phyloP scores from a whole-genome alignment of 30 jellyfish, hydroid and myxozoan species.

The Aurelia sp. region DNA sequence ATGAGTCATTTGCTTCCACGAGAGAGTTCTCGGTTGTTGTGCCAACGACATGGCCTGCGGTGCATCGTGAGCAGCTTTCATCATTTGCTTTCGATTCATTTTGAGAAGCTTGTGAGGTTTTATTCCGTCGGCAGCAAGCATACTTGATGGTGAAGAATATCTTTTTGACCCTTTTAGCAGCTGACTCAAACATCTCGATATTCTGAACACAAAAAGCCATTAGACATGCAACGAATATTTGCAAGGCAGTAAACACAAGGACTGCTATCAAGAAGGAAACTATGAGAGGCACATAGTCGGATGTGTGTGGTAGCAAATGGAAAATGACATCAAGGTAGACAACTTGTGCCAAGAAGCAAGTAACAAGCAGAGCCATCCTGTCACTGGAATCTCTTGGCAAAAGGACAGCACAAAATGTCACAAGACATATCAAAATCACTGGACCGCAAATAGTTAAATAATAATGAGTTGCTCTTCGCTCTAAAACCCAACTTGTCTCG shows the following conservation, averaged over 20 bases:
- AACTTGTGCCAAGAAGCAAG: slow-evolving; percentile 20
- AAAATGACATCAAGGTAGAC: slow-evolving; percentile 30
- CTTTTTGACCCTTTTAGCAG: background rate
- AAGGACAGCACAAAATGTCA: slow-evolving; percentile 16
- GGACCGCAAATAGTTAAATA: background rate
- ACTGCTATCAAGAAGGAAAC: background rate
- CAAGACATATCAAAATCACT: background rate
- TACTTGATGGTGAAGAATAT: no score
- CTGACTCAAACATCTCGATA: background rate
- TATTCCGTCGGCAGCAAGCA: no score
- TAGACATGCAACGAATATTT: slow-evolving; percentile 7
- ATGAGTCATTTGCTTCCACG: no score
- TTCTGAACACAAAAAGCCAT: background rate
- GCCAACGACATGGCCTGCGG: no score
- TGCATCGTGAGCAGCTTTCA: no score
- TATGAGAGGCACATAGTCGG: slow-evolving; percentile 30
- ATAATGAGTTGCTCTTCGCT: background rate
- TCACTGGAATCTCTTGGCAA: slow-evolving; percentile 26
- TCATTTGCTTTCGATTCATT: no score
- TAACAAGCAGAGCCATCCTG: slow-evolving; percentile 16
- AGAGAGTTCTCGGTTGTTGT: no score
- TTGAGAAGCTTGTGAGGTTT: no score
- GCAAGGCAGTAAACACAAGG: slow-evolving; percentile 17
- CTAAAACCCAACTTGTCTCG: background rate
- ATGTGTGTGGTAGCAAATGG: slow-evolving; percentile 12